Evolutionary conservation across 2,113 vertebrate genomes (phyloP), one percentile per base, ranked within the genome.

Genomic region (Mesoclemmys tuberculata): DNA sequence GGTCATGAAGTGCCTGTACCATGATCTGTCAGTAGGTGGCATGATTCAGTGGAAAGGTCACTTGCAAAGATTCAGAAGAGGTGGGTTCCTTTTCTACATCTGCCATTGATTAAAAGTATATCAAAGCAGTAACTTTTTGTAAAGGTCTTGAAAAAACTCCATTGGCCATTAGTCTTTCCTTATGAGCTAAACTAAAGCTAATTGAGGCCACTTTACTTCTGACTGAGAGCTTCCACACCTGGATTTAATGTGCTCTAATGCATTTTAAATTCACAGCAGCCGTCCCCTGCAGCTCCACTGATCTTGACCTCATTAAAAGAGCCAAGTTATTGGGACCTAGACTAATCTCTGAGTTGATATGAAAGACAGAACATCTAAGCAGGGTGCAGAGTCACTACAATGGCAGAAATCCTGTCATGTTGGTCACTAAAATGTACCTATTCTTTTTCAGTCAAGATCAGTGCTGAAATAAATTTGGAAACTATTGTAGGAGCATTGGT

Each of bases 381-480:
- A 29, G 10, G 3, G 78, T 95, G 82, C 35, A 12, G 58, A 79
- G 77, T 74, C 9, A 46, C 1, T 8, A 1, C 54, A 44, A 1
- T 68, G 1, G 80, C 85, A 92, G 71, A 93, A 93, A 82, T 89
- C 27, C 14, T 85, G 24, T 49, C 46, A 64, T 49, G 35, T 64
- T 46, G 31, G 29, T 29, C 21, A 61, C 27, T 84, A 18, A 49
- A 64, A 84, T 19, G 11, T 46, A 92, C 77, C 61, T 91, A 56
- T 90, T 91, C 80, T 55, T 27, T 7, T 18, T 54, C 61, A 92
- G 19, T 93, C 86, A 90, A 90, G n/a, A 90, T 55, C 87, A 71
- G 2, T 88, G 74, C 93, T 77, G 91, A 95, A 91, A 88, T 92
- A 51, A 78, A 90, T 82, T 92, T 88, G n/a, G 90, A 94, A 87